phyloP scores from a whole-genome alignment of 2,113 vertebrate genomes.

The Tamias sibiricus region DNA sequence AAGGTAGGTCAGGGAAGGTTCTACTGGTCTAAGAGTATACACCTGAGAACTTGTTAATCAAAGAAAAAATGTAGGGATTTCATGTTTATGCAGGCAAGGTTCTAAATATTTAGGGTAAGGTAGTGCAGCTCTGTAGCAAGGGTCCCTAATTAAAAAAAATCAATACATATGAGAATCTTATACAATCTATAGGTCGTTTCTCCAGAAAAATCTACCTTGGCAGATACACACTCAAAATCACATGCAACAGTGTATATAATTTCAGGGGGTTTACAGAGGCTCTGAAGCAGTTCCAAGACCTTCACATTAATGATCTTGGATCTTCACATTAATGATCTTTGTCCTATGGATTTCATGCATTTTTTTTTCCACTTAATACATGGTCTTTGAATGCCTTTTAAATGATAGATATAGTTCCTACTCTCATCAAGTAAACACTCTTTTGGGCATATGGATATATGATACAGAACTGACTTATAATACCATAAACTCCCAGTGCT shows the following conservation, averaged over 20 bases:
- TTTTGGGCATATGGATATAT: not conserved
- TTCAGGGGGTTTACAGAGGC: not conserved
- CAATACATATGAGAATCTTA: not conserved
- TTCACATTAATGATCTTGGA: not conserved
- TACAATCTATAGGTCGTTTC: not conserved
- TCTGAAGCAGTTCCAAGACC: constrained; percentile 15
- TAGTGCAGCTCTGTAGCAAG: not conserved
- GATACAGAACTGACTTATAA: not conserved
- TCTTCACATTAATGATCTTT: not conserved
- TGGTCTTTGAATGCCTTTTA: not conserved
- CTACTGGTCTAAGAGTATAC: not conserved
- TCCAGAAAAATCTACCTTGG: not conserved
- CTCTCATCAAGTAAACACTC: not conserved
- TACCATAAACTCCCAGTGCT: not conserved
- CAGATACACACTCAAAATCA: not conserved
- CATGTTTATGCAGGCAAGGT: not conserved
- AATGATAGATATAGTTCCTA: not conserved
- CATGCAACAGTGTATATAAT: not conserved
- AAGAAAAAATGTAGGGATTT: not conserved
- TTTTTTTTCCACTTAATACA: not conserved
- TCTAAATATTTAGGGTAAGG: not conserved
- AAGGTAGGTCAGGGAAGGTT: not conserved
- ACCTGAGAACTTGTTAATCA: not conserved
- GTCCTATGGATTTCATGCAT: not conserved
- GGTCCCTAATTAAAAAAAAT: not conserved